Percentiles rank a stretch among this genome's conserved stretches.
phyloP scores from a whole-genome alignment of 2,797 vertebrate species.

The Danio aesculapii region DNA sequence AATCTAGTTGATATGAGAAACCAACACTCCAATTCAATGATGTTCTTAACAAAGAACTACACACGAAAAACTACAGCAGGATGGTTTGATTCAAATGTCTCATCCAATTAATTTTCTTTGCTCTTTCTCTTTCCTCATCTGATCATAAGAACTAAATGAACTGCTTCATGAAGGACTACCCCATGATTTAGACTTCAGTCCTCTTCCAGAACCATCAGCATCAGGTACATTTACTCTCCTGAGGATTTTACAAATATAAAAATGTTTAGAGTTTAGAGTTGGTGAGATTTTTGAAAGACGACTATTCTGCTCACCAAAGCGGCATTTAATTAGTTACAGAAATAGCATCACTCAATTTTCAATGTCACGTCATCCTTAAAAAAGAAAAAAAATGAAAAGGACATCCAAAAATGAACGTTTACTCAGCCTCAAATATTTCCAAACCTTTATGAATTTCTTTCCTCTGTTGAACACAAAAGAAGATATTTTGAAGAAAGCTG shows the following conservation, averaged over 20 bases:
- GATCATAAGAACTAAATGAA: constrained; percentile 73
- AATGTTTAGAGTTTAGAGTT: not conserved
- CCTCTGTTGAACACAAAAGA: no score
- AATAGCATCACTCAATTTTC: not conserved
- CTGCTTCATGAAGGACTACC: constrained; percentile 62
- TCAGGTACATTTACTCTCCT: constrained; percentile 77
- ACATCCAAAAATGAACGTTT: no score
- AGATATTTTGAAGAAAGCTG: no score
- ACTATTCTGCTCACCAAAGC: not conserved
- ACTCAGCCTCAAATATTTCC: no score
- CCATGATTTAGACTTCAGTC: constrained; percentile 78
- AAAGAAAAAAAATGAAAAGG: no score
- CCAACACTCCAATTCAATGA: not conserved
- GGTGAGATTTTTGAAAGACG: not conserved
- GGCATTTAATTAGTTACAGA: not conserved
- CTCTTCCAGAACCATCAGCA: constrained; percentile 83
- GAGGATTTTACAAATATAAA: not conserved
- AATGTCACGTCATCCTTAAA: not conserved
- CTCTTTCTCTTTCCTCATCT: constrained; percentile 1
- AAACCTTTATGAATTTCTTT: no score
- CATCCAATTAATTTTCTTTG: not conserved
- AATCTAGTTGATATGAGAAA: not conserved
- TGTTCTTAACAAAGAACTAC: not conserved
- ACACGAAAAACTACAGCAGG: not conserved
- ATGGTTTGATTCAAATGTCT: not conserved